Conservation (phyloP, 2,797 vertebrate species). For the Bradypus variegatus region DNA sequence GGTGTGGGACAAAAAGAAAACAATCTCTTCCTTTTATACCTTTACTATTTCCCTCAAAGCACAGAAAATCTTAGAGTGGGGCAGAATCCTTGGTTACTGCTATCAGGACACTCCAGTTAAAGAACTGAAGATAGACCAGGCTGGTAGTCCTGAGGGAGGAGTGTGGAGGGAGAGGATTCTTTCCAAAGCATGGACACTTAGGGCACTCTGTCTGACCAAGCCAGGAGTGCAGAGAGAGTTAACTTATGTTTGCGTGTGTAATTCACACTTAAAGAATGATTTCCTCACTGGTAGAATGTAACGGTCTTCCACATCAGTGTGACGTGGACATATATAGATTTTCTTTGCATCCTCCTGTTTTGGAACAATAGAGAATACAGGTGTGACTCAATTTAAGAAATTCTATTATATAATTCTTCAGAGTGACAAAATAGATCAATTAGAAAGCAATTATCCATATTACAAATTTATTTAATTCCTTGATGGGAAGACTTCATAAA, state of each 20-base stretch:
- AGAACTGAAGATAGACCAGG: neutral
- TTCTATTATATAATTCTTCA: neutral
- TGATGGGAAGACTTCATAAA: neutral
- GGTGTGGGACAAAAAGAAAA: neutral
- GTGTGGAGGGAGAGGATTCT: neutral
- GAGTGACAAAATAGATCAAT: slow-evolving; percentile 11
- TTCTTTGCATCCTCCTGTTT: neutral
- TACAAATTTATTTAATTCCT: neutral
- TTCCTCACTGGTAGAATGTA: neutral
- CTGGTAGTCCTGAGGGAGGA: too few relatives aligned
- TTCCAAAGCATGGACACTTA: neutral
- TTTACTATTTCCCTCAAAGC: neutral
- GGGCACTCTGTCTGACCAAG: neutral
- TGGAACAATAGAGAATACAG: slow-evolving; percentile 23
- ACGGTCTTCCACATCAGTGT: neutral
- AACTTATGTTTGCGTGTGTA: neutral
- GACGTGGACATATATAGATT: neutral
- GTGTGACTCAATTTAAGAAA: slow-evolving; percentile 20
- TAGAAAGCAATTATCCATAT: neutral
- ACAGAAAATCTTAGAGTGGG: neutral
- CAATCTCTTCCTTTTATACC: neutral
- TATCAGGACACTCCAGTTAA: neutral
- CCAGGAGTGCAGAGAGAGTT: neutral
- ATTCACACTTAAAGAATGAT: neutral
- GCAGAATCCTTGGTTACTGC: neutral